Conservation (phyloP, 2,113 vertebrate species). For the Strigops habroptila region DNA sequence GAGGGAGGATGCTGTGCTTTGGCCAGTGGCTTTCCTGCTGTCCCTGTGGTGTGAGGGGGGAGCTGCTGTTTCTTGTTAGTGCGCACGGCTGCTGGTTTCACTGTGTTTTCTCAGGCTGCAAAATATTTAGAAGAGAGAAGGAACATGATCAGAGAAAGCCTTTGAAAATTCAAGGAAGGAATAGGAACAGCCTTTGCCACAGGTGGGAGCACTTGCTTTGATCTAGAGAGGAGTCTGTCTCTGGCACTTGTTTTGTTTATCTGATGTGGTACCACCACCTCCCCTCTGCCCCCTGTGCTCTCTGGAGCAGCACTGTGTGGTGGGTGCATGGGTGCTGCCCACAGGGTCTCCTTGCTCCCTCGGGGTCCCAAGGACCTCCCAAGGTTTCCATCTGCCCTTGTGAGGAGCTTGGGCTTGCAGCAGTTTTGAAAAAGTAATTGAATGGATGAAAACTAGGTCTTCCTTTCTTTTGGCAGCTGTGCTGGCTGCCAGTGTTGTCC, state of each 20-base stretch:
- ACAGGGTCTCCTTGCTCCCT: neutral
- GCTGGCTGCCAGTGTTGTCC: neutral
- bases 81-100: neutral
- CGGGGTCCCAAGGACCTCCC: neutral
- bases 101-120: neutral
- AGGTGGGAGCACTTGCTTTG: neutral
- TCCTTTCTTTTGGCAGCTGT: neutral
- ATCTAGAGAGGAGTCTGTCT: neutral
- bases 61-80: neutral
- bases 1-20: rapidly evolving
- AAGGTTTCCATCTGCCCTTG: neutral
- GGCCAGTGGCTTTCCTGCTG: neutral
- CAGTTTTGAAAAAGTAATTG: neutral
- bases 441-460: neutral
- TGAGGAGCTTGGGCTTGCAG: neutral
- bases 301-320: neutral
- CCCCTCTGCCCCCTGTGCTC: neutral
- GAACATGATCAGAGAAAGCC: neutral
- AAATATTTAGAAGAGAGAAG: neutral
- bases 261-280: neutral
- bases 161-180: neutral
- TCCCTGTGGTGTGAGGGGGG: too few relatives aligned
- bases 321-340: neutral
- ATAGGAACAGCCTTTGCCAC: neutral
- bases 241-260: neutral